Percentiles rank a stretch among this genome's conserved stretches.
Conservation (phyloP, 2,113 vertebrate species). For the Phasianus colchicus region DNA sequence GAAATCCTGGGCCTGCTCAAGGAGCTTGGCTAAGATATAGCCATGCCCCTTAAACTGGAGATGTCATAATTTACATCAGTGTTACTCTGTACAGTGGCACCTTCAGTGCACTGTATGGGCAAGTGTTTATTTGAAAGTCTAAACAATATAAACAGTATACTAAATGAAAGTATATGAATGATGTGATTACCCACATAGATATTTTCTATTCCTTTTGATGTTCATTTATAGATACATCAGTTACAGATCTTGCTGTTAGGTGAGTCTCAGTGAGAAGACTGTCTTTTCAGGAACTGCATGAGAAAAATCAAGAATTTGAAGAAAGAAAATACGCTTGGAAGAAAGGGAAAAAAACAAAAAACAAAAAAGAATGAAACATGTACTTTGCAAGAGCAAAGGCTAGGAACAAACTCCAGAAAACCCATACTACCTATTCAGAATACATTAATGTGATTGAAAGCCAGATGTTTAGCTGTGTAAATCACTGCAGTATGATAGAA, state of each 20-base stretch:
- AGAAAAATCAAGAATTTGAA: background rate
- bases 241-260: background rate
- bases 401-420: background rate
- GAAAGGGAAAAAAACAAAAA: background rate
- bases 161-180: conserved; percentile 25
- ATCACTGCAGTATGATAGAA: background rate
- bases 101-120: background rate
- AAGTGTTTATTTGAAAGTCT: conserved; percentile 8
- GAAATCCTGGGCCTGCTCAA: background rate
- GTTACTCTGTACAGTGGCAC: background rate
- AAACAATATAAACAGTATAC: background rate
- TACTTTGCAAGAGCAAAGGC: background rate
- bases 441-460: background rate
- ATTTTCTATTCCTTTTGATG: conserved; percentile 44
- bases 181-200: conserved; percentile 35
- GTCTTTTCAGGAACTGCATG: conserved; percentile 29
- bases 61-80: background rate
- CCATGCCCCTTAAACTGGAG: background rate
- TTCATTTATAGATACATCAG: conserved; percentile 28
- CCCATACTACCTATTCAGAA: background rate
- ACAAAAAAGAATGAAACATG: background rate
- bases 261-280: background rate
- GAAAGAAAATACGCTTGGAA: background rate
- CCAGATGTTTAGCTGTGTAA: background rate
- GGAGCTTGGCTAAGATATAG: background rate